phyloP scores from a whole-genome alignment of 2,888 invertebrate genomes.

The Aleiodes alternator region DNA sequence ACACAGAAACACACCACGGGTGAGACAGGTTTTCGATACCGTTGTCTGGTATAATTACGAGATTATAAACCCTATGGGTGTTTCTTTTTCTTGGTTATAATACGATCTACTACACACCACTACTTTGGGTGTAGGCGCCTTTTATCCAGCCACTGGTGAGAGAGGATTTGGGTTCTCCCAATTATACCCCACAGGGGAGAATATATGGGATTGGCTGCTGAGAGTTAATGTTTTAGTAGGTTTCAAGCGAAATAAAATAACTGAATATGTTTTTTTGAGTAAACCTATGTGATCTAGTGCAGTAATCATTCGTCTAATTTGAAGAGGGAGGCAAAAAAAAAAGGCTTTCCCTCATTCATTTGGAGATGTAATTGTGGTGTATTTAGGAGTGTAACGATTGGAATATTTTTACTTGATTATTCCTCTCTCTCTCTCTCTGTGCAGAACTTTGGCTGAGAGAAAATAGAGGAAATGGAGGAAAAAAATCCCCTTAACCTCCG shows the following conservation, averaged over 20 bases:
- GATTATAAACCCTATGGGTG: slow-evolving; percentile 30
- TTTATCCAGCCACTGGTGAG: slow-evolving; percentile 5
- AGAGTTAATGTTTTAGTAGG: neutral
- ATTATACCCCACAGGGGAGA: slow-evolving; percentile 32
- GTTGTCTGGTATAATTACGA: slow-evolving; percentile 49
- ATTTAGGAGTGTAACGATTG: too few relatives aligned
- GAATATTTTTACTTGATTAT: too few relatives aligned
- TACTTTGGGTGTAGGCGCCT: slow-evolving; percentile 1
- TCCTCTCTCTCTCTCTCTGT: too few relatives aligned
- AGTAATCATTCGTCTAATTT: too few relatives aligned
- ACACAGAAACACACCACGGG: neutral
- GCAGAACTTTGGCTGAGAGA: neutral
- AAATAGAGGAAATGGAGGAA: neutral
- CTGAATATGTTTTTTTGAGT: slow-evolving; percentile 1
- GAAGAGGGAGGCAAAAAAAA: neutral
- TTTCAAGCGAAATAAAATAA: neutral
- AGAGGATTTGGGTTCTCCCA: slow-evolving; percentile 36
- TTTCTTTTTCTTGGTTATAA: slow-evolving; percentile 12
- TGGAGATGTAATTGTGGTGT: too few relatives aligned
- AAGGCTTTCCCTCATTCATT: too few relatives aligned
- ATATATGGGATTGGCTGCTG: slow-evolving; percentile 13
- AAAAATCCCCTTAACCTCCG: neutral
- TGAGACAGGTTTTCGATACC: slow-evolving; percentile 41
- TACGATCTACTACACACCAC: neutral
- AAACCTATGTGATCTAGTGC: neutral